Percentiles rank a stretch among this genome's conserved stretches.
Conservation (phyloP, 2,113 vertebrate species). For the Meleagris gallopavo region DNA sequence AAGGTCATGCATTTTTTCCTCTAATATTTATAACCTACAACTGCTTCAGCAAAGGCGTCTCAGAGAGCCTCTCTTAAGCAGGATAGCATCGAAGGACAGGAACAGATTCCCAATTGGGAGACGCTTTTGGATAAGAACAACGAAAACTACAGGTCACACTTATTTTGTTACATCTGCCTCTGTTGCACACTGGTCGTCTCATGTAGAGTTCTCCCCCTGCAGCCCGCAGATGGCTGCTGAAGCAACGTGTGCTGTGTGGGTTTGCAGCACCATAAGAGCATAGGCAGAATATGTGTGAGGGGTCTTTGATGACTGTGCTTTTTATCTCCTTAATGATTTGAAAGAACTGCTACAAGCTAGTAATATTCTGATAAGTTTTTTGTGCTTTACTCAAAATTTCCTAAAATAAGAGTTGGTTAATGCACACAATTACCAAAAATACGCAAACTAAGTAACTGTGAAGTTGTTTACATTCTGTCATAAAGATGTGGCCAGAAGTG, state of each 20-base stretch:
- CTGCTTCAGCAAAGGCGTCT: neutral
- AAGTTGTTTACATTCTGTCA: neutral
- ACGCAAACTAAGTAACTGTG: neutral
- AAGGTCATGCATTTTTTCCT: neutral
- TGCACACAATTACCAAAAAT: neutral
- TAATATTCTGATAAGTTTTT: neutral
- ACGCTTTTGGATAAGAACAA: neutral
- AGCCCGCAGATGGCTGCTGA: neutral
- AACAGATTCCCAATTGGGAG: neutral
- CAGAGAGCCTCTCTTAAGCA: neutral
- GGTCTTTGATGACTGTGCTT: neutral
- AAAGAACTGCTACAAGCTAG: neutral
- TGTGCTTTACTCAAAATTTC: neutral
- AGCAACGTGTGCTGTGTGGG: neutral
- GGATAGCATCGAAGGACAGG: neutral
- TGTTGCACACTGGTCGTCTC: neutral
- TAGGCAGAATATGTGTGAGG: neutral
- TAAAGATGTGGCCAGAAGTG: neutral
- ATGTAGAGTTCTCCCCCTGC: neutral
- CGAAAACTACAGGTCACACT: neutral
- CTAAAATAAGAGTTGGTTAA: neutral
- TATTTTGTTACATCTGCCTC: neutral
- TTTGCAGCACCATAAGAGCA: neutral
- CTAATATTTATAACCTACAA: neutral
- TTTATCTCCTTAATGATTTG: neutral